phyloP scores from a whole-genome alignment of 2,797 vertebrate species.

The Neosalanx taihuensis region DNA sequence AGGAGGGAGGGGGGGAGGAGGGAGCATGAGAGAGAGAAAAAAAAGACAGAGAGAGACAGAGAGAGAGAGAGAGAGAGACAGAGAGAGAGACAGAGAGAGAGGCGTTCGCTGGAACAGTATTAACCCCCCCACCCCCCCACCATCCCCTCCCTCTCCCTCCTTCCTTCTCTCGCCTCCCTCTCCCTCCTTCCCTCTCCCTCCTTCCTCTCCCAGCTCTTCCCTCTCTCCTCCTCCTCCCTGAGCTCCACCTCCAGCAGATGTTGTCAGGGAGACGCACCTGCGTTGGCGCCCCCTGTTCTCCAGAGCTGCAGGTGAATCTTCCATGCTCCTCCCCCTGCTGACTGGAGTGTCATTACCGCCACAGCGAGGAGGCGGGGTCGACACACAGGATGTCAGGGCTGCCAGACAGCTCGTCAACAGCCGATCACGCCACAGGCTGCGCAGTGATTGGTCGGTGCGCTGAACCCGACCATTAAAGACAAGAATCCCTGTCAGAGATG shows the following conservation, averaged over 20 bases:
- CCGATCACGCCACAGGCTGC: slow-evolving; percentile 59
- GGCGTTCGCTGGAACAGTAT: not conserved
- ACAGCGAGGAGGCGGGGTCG: not conserved
- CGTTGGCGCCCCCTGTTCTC: no score
- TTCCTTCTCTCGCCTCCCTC: no score
- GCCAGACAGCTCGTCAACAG: slow-evolving; percentile 61
- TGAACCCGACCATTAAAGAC: slow-evolving; percentile 65
- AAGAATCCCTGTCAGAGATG: slow-evolving; percentile 61
- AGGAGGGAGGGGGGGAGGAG: no score
- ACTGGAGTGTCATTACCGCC: no score
- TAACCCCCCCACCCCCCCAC: not conserved
- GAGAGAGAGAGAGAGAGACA: no score
- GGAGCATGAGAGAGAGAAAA: no score
- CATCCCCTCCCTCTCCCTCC: not conserved
- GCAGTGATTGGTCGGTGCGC: slow-evolving; percentile 59
- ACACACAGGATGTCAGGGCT: slow-evolving; percentile 56
- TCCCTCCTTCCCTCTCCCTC: no score
- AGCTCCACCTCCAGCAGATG: slow-evolving; percentile 24
- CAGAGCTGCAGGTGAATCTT: not conserved
- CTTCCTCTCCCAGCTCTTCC: slow-evolving; percentile 35
- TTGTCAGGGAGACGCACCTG: slow-evolving; percentile 23
- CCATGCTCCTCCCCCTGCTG: no score
- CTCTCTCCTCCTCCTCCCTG: not conserved
- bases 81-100: not conserved
- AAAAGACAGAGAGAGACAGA: slow-evolving; percentile 29